These are phyloP conservation scores for Drosophila sproati DNA, from an alignment of 1,140 invertebrate genomes.

Conservation along the genomic window DNA sequence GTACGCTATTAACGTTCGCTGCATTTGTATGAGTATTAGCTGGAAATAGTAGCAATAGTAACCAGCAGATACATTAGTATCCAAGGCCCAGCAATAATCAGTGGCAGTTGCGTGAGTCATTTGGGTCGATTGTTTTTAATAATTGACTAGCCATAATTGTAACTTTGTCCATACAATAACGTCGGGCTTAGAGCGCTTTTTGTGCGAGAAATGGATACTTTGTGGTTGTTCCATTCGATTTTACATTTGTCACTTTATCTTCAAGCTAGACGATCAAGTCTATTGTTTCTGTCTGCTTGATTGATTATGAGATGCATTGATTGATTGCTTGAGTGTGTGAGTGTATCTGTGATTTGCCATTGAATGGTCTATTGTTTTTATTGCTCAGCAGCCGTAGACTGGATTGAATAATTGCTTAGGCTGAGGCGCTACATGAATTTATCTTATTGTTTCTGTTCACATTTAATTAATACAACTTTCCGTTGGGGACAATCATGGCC, in stretches of 20 bases:
- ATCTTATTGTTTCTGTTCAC: slow-evolving; percentile 13
- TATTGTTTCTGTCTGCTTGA: slow-evolving; percentile 43
- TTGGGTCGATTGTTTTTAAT: slow-evolving; percentile 56
- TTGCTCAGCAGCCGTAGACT: slow-evolving; percentile 19
- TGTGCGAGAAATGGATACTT: slow-evolving; percentile 1
- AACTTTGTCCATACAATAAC: slow-evolving; percentile 32
- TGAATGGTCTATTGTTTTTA: slow-evolving; percentile 48
- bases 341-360: slow-evolving; percentile 25
- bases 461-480: slow-evolving; percentile 43
- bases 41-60: slow-evolving; percentile 5
- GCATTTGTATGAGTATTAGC: slow-evolving; percentile 1
- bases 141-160: slow-evolving; percentile 73
- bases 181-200: neutral
- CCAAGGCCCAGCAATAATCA: slow-evolving; percentile 12
- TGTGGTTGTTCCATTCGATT: slow-evolving; percentile 33
- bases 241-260: slow-evolving; percentile 18
- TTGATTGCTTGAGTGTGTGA: slow-evolving; percentile 62
- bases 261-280: neutral
- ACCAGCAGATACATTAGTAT: slow-evolving; percentile 38
- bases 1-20: slow-evolving; percentile 54
- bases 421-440: slow-evolving; percentile 7
- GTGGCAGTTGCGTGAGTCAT: slow-evolving; percentile 43
- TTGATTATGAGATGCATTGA: slow-evolving; percentile 63
- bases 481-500: neutral
- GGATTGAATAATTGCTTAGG: slow-evolving; percentile 57